Conservation (phyloP, 2,797 vertebrate species). For the Dallia pectoralis region DNA sequence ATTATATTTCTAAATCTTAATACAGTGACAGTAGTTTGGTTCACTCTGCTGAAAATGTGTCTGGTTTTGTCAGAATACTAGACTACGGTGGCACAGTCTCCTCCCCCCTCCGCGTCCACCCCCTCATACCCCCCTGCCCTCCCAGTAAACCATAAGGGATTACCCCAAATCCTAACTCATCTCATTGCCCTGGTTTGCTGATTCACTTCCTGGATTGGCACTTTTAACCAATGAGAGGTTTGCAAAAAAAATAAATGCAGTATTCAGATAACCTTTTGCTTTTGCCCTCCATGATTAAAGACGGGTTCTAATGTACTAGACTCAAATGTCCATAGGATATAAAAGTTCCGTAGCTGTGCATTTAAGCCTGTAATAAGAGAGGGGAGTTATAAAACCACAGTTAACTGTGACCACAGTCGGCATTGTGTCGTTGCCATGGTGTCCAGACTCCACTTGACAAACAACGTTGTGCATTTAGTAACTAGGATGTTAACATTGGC, state of each 20-base stretch:
- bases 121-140: background rate
- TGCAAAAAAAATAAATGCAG: constrained; percentile 19
- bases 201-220: constrained; percentile 36
- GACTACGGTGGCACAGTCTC: too few species aligned
- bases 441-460: background rate
- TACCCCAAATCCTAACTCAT: constrained; percentile 57
- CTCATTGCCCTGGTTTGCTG: constrained; percentile 33
- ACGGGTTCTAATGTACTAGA: background rate
- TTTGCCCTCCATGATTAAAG: background rate
- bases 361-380: background rate
- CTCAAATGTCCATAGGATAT: constrained; percentile 2
- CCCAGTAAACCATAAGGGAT: constrained; percentile 49
- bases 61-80: too few species aligned
- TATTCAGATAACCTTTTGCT: constrained; percentile 17
- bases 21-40: background rate
- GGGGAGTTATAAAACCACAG: background rate
- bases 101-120: constrained; percentile 24
- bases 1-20: background rate
- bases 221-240: constrained; percentile 36
- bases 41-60: background rate
- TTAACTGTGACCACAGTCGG: background rate
- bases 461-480: background rate
- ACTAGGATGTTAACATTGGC: background rate
- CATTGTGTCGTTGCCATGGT: background rate
- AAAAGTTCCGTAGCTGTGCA: constrained; percentile 2